Base-by-base conservation (phyloP, 2,113 vertebrate genomes). In the Dipodomys ordii region DNA sequence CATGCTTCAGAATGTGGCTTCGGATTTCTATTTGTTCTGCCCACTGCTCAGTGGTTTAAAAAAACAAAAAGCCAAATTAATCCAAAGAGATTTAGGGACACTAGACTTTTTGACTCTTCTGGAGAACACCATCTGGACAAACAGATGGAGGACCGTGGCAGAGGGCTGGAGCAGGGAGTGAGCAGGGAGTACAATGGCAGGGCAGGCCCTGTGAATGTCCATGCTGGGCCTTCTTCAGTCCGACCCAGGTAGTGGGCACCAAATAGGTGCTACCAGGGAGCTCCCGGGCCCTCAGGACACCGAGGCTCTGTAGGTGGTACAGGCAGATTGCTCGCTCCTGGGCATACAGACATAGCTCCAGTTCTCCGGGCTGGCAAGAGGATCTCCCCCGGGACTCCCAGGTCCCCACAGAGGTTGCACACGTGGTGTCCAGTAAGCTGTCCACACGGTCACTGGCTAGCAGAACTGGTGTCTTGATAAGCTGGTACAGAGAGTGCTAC, bases 111-210 rank as follows among this genome's bases (percentile, higher is more conserved):
- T 94, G 67, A 94, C 91, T 90, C 90, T 68, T 81, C 46, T 80
- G n/a, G 79, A 76, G 65, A 44, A 28, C 89, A 83, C 97, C 97
- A 97, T 98, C 96, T 98, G 97, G 76, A 23, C 0, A 12, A 98
- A 95, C 98, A 98, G 98, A 98, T 98, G 97, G 97, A 18, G 67
- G 87, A 83, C 85, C 92, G 83, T 95, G 83, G 96, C 90, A 96
- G 62, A 20, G 69, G 89, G 92, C 96, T 94, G 85, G 96, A 81
- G 94, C 87, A 92, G 93, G 69, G 89, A 25, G 88, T 77, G 25
- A 39, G 49, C 74, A 39, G 44, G 44, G 87, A 90, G 57, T 46
- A 2, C 72, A 81, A 39, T 94, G 88, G 30, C 71, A 19, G 1
- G 64, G 64, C 67, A 65, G 49, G 60, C 10, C 35, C 80, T 39